Base-by-base conservation (phyloP, 2,113 vertebrate genomes). In the Pelmatolapia mariae region DNA sequence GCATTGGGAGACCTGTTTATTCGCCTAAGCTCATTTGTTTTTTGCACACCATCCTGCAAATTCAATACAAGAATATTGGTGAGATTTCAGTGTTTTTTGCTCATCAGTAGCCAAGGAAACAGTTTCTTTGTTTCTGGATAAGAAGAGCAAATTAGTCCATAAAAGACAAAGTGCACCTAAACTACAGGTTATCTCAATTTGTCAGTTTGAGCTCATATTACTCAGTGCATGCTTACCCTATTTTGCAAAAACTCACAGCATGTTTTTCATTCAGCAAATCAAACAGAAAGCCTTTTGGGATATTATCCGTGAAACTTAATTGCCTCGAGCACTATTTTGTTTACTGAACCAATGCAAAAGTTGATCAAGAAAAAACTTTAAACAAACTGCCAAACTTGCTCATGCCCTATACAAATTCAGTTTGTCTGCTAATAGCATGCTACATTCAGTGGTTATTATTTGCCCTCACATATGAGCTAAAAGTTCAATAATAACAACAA, bases 61-160 rank as follows among this genome's bases (percentile, higher is more conserved):
- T 89, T 87, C 52, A 89, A 87, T 83, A 76, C 38, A 88, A 57
- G 85, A 54, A 81, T 91, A 87, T 89, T 68, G 22, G 33, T 53
- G 33, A 91, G 26, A 38, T 16, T 4, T 86, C 56, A 87, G 63
- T 85, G 78, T 84, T 76, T 73, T 19, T 52, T 66, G 36, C 40
- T 76, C 10, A 88, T 88, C 76, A 80, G 19, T 43, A 84, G 52
- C 73, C 83, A 86, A 43, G 15, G 26, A 83, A 85, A 80, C 22
- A 2, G n/a, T 45, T 86, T 79, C 26, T 80, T 50, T 29, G 16
- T 78, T 50, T 29, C 26, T 45, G 9, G 43, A 5, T 31, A 53
- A 84, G 16, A 11, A 89, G 10, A 81, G 12, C 36, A 76, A 76
- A 81, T 80, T 47, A 38, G 3, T 52, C 71, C n/a, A 53, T n/a